Evolutionary conservation across 2,113 vertebrate species (phyloP).

Genomic region (Hyla sarda): DNA sequence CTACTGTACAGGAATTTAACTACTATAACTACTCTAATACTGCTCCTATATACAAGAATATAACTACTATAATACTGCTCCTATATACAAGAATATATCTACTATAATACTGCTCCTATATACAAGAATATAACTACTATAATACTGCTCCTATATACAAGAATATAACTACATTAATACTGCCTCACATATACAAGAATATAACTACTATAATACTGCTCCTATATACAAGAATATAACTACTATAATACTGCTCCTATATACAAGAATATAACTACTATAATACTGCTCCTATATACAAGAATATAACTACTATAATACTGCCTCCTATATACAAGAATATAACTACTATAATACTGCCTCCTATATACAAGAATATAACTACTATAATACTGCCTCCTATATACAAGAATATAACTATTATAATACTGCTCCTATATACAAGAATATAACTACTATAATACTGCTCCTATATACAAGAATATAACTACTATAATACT

Average conservation of each 20-base stretch:
- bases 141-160: constrained; percentile 1
- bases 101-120: neutral
- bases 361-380: neutral
- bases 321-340: neutral
- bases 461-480: neutral
- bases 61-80: constrained; percentile 6
- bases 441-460: neutral
- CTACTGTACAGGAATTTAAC: too few species aligned
- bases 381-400: constrained; percentile 6
- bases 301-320: constrained; percentile 8
- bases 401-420: neutral
- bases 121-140: neutral
- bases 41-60: neutral
- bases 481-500: constrained; percentile 15
- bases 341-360: constrained; percentile 11
- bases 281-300: neutral
- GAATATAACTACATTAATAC: neutral
- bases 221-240: neutral
- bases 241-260: neutral
- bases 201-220: neutral
- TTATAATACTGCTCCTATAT: too few species aligned
- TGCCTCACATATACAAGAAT: neutral
- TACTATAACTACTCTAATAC: neutral
- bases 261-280: neutral
- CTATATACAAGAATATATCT: neutral